Base-by-base conservation (phyloP, 1,140 invertebrate species). In the Drosophila lowei region DNA sequence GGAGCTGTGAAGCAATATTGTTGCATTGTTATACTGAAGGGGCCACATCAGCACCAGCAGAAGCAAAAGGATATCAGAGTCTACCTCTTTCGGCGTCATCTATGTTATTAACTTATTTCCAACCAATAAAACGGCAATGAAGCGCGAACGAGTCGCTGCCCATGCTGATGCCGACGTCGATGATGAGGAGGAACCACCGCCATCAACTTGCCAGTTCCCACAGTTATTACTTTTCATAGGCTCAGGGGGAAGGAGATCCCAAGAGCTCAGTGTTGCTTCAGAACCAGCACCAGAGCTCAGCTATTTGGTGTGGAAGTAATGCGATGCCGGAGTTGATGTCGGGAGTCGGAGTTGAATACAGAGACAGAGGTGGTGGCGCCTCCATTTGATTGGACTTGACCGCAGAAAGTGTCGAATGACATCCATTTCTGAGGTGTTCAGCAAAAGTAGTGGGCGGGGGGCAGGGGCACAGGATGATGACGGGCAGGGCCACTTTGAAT, bases 141-240 rank as follows among this genome's bases (percentile, higher is more conserved):
- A 78, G 77, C 72, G 58, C 47, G 67, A 38, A 38, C 11, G 11
- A 38, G 34, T 38, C 34, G 34, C 8, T 30, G 28, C 28, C 28
- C 3, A 13, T 38, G 11, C 3, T 11, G 34, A 38, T 13, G 9
- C 9, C 30, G 30, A 34, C 3, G 30, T 2, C 30, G 34, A 38
- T 38, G 34, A 38, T 13, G 34, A 38, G n/a, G 52, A 28, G 30
- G 48, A n/a, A 41, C 6, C 5, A 25, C 55, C 47, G 44, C 58
- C 74, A 65, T 58, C 62, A 60, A 65, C 64, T 74, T 71, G 55
- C 48, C 64, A 76, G 79, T 88, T 90, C 88, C 88, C 88, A 90
- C 88, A 90, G 81, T 88, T 90, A 90, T 90, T 88, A 88, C 66
- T 84, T 88, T 90, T 88, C 88, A 90, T 89, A 89, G 85, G 72